Evolutionary conservation across 2,888 invertebrate species (phyloP), one percentile per base, ranked within the genome.

Genomic region (Cantharis lateralis): DNA sequence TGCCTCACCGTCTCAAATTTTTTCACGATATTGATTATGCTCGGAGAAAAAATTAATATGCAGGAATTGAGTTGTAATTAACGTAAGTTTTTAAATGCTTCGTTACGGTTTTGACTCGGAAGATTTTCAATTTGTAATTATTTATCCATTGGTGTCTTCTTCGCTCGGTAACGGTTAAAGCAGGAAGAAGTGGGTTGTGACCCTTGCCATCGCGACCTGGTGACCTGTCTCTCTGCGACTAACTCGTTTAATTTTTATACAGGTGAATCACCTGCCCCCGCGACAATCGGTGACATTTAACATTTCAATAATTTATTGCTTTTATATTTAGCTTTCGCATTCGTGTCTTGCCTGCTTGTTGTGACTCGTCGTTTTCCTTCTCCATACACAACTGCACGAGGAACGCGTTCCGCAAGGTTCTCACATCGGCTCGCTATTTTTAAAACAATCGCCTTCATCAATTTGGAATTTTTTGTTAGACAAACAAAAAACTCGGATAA

Each of bases 241-340:
- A 72, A 70, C 78, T 75, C 69, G 77, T 75, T 72, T 70, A 74
- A 73, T 73, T 78, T 78, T 75, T 72, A 18, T 61, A 68, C 78
- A 78, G 75, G 78, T 78, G 78, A 77, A 74, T 71, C 74, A 73
- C 69, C 77, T 77, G 74, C 77, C 77, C 77, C 77, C 77, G 71
- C 72, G 70, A 62, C 74, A 63, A 62, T 66, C 69, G 63, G 62
- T 70, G 70, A 71, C 77, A 72, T 75, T 66, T 77, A 74, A 77
- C 77, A 77, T 77, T 77, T 74, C 71, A 74, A 68, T 77, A 68
- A 77, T 77, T 77, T 77, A 77, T 77, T 74, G 64, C 71, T 74
- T 63, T 68, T 71, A 63, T 68, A 77, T 73, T 74, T 69, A 74
- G 61, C 77, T 77, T 77, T 77, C 74, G 74, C 74, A 77, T 74